A percentile compares a stretch with the other conserved stretches of the same genome.
phyloP scores from a whole-genome alignment of 2,113 vertebrate genomes.

The Etheostoma spectabile region DNA sequence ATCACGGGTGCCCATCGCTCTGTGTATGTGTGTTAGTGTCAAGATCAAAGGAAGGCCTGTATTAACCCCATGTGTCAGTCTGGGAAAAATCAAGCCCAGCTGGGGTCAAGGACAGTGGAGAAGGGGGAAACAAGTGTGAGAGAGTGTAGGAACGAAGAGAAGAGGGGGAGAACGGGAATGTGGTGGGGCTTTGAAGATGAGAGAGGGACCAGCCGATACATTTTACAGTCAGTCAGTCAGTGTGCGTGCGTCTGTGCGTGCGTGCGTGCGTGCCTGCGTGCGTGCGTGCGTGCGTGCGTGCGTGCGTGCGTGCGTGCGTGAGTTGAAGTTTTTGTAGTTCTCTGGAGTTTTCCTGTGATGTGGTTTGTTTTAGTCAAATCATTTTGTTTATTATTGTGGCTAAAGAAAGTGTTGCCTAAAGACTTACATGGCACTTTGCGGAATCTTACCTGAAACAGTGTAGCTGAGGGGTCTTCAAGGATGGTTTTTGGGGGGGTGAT shows the following conservation, averaged over 20 bases:
- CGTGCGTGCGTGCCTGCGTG: conserved; percentile 9
- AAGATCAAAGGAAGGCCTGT: conserved; percentile 74
- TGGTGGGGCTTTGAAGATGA: conserved; percentile 67
- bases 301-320: not conserved
- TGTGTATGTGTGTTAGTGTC: conserved; percentile 24
- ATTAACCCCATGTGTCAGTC: conserved; percentile 82
- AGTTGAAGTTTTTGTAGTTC: conserved; percentile 9
- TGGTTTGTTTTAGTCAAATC: conserved; percentile 24
- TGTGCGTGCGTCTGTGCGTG: conserved; percentile 11
- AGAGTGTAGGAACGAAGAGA: conserved; percentile 41
- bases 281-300: too few species aligned
- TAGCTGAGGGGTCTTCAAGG: conserved; percentile 73
- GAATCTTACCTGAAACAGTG: conserved; percentile 82
- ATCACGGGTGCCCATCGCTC: conserved; percentile 61
- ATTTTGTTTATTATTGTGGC: not conserved
- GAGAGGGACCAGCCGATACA: conserved; percentile 49
- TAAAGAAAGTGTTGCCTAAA: not conserved
- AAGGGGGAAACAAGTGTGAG: conserved; percentile 62
- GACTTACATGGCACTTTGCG: not conserved
- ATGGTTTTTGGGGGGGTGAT: conserved; percentile 83
- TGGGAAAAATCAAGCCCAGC: conserved; percentile 83
- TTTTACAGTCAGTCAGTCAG: conserved; percentile 41
- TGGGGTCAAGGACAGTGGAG: conserved; percentile 81
- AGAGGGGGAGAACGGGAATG: conserved; percentile 58
- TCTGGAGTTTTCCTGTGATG: conserved; percentile 15